Evolutionary conservation across 1,140 invertebrate species (phyloP).

Genomic region (Dysdera silvatica): DNA sequence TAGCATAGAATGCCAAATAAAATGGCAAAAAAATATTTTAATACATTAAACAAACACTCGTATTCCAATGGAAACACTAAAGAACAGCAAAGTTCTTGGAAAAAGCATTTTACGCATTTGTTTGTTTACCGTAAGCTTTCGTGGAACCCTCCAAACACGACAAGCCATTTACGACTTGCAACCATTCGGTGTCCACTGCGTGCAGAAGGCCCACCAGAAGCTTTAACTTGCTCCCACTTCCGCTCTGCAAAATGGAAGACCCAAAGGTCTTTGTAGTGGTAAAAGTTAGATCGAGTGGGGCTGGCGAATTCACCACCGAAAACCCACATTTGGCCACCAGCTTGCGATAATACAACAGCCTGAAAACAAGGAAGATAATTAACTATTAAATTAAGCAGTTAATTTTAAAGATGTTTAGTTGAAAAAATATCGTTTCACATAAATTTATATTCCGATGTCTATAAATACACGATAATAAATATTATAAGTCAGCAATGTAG

Average conservation of each 20-base stretch:
- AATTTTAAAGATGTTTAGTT: no score
- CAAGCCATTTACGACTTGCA: conserved; percentile 63
- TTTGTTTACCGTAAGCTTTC: conserved; percentile 59
- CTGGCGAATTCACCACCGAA: conserved; percentile 92
- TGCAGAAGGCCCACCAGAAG: conserved; percentile 65
- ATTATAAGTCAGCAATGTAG: no score
- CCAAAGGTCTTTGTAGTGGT: conserved; percentile 91
- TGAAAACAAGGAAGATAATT: conserved; percentile 26
- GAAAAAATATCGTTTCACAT: no score
- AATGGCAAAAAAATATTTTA: neutral
- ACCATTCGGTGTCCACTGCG: conserved; percentile 87
- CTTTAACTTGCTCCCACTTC: conserved; percentile 75
- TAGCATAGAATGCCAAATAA: neutral
- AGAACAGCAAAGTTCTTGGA: no score
- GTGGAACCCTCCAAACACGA: conserved; percentile 86
- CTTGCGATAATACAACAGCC: conserved; percentile 57
- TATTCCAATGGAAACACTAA: neutral
- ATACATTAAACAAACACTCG: neutral
- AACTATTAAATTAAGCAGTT: no score
- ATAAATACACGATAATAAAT: no score
- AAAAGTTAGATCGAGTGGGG: conserved; percentile 80
- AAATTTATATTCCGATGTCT: no score
- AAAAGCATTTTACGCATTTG: no score
- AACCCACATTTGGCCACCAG: conserved; percentile 65
- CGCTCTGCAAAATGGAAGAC: conserved; percentile 66